Evolutionary conservation across 2,113 vertebrate species (phyloP).

Genomic region (Drymodes brunneopygia): DNA sequence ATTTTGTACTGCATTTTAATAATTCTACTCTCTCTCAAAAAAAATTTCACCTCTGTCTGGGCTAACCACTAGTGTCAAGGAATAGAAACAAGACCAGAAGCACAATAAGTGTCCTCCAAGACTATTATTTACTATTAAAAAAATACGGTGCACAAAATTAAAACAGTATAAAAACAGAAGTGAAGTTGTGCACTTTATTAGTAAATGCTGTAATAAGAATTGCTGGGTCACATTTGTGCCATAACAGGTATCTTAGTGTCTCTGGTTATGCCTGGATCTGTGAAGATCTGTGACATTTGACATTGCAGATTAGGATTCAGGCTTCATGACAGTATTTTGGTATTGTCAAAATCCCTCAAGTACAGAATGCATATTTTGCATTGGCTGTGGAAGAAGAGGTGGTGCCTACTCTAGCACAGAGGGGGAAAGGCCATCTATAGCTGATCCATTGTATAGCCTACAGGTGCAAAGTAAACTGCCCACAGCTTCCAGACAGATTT

Average conservation of each 20-base stretch:
- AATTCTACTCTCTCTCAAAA: not conserved
- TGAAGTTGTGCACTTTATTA: not conserved
- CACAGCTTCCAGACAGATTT: not conserved
- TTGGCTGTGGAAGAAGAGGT: not conserved
- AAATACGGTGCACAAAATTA: not conserved
- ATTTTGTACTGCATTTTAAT: not conserved
- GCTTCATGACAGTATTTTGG: not conserved
- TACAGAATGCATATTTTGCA: not conserved
- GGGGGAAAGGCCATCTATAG: not conserved
- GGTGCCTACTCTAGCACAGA: not conserved
- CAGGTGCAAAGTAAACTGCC: not conserved
- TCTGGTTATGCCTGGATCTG: not conserved
- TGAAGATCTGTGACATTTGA: not conserved
- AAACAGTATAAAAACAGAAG: not conserved
- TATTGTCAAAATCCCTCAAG: not conserved
- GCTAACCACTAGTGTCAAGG: not conserved
- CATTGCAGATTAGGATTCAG: not conserved
- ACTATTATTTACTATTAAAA: not conserved
- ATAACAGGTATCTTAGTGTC: not conserved
- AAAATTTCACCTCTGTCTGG: not conserved
- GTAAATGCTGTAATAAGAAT: not conserved
- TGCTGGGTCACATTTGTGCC: not conserved
- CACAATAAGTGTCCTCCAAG: not conserved
- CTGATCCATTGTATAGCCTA: not conserved
- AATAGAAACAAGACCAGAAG: not conserved